Percentiles rank a stretch among this genome's conserved stretches.
phyloP scores from a whole-genome alignment of 2,888 invertebrate genomes.

The Mechanitis mazaeus region DNA sequence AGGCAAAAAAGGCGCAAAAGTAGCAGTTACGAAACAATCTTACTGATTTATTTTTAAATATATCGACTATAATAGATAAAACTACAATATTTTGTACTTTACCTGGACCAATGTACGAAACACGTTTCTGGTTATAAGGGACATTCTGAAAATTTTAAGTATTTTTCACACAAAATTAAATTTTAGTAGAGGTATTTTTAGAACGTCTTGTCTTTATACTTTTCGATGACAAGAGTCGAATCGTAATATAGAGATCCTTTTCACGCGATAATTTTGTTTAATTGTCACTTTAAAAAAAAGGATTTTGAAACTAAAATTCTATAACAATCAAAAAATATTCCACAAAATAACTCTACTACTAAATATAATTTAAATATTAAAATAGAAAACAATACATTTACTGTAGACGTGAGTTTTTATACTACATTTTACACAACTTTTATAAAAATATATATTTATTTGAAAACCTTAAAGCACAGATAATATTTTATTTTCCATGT shows the following conservation, averaged over 20 bases:
- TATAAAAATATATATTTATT: no score
- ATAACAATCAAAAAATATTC: no score
- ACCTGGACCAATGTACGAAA: constrained; percentile 65
- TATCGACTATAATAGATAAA: background rate
- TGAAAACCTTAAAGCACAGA: no score
- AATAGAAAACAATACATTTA: no score
- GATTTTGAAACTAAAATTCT: no score
- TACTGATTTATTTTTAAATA: constrained; percentile 12
- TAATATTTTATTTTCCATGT: no score
- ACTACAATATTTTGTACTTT: constrained; percentile 27
- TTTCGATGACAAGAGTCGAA: constrained; percentile 21
- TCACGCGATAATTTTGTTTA: background rate
- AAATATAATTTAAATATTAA: no score
- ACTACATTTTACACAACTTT: no score
- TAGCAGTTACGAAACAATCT: constrained; percentile 62
- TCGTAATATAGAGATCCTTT: constrained; percentile 4
- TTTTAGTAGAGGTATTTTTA: constrained; percentile 52
- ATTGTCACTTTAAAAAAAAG: background rate
- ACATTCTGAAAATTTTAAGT: constrained; percentile 45
- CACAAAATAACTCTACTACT: no score
- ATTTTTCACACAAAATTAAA: constrained; percentile 46
- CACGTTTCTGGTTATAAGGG: constrained; percentile 61
- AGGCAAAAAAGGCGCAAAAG: background rate
- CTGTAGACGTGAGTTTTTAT: no score
- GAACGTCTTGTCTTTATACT: constrained; percentile 38